These are phyloP conservation scores for Actenoides hombroni DNA, from an alignment of 2,113 vertebrate genomes.

Conservation along the genomic window DNA sequence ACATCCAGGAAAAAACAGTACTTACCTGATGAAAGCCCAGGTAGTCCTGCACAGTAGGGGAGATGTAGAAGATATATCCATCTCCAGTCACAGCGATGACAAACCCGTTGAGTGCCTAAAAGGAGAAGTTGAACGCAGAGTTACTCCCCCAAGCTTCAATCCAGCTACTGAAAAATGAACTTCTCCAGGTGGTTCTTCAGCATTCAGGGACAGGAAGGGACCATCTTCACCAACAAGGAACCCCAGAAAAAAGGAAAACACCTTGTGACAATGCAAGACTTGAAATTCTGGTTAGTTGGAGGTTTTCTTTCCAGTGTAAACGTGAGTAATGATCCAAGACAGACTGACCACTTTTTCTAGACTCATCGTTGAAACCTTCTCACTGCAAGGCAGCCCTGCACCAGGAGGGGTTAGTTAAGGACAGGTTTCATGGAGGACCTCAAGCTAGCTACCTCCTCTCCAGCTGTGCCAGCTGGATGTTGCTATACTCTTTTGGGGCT, in stretches of 20 bases:
- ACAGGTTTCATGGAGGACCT: background rate
- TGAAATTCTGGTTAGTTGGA: background rate
- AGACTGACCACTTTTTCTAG: background rate
- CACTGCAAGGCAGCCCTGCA: background rate
- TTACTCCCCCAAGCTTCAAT: background rate
- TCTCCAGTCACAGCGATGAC: background rate
- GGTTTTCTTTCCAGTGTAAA: background rate
- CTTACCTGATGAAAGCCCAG: slow-evolving; percentile 52
- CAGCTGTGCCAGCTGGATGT: background rate
- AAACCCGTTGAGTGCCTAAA: slow-evolving; percentile 56
- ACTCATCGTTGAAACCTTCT: background rate
- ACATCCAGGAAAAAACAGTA: background rate
- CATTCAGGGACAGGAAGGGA: background rate
- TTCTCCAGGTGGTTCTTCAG: background rate
- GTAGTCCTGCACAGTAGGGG: slow-evolving; percentile 31
- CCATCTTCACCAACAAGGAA: background rate
- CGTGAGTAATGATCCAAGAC: background rate
- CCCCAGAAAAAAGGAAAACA: background rate
- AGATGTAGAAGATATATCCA: slow-evolving; percentile 43
- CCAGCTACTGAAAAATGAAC: background rate
- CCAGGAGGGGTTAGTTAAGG: background rate
- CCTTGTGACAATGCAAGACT: background rate
- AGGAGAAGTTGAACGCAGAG: background rate
- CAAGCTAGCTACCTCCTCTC: background rate
- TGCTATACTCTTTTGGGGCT: background rate